Percentiles rank a stretch among this genome's conserved stretches.
Evolutionary conservation across 2,797 vertebrate genomes (phyloP).

Genomic region (Pteropus rufus): DNA sequence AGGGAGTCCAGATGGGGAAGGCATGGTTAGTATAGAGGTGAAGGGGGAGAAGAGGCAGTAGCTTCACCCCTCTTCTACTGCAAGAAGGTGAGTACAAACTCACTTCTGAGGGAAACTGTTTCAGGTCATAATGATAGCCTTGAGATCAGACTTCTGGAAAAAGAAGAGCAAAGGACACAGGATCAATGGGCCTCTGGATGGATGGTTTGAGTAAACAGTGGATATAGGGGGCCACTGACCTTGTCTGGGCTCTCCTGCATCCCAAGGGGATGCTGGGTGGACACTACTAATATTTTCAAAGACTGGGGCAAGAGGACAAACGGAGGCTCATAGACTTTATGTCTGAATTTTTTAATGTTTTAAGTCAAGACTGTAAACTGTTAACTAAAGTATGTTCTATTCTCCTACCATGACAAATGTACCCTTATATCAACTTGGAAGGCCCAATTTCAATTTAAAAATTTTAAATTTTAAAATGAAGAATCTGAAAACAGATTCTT

Average conservation of each 20-base stretch:
- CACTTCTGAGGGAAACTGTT: background rate
- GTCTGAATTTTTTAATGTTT: background rate
- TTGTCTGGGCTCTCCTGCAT: background rate
- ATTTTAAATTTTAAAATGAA: background rate
- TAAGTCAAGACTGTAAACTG: background rate
- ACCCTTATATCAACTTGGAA: background rate
- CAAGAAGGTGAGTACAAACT: background rate
- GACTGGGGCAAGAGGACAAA: background rate
- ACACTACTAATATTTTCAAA: background rate
- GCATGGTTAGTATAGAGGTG: background rate
- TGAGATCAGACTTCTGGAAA: background rate
- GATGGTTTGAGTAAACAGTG: background rate
- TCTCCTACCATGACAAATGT: background rate
- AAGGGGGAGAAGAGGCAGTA: too few relatives aligned
- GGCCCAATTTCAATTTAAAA: background rate
- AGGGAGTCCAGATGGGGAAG: background rate
- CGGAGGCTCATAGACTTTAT: background rate
- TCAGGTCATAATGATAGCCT: background rate
- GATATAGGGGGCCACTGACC: background rate
- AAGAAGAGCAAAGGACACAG: background rate
- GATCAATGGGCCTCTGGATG: background rate
- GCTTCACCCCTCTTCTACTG: background rate
- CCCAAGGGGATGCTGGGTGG: background rate
- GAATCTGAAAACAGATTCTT: background rate
- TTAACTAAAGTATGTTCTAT: background rate